Evolutionary conservation across 2,888 invertebrate genomes (phyloP).

Genomic region (Drosophila kuntzei): DNA sequence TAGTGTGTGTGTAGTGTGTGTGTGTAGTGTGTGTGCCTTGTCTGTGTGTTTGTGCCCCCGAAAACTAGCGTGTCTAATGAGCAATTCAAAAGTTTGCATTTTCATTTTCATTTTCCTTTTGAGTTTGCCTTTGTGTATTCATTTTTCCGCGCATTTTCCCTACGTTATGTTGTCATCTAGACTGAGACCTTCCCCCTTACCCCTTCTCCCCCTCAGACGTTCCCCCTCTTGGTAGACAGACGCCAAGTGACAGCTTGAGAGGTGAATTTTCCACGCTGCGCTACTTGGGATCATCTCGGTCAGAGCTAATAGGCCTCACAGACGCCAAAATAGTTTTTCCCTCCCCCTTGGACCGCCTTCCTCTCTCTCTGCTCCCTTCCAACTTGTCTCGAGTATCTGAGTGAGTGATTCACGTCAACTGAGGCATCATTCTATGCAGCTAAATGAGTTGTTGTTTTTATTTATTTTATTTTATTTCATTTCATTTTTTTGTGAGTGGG

Average conservation of each 20-base stretch:
- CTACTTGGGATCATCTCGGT: conserved; percentile 60
- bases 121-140: conserved; percentile 37
- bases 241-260: conserved; percentile 76
- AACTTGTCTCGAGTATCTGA: conserved; percentile 59
- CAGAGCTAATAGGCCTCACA: conserved; percentile 73
- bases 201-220: conserved; percentile 1
- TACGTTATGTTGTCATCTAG: conserved; percentile 35
- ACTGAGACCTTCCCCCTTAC: conserved; percentile 16
- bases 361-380: no score
- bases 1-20: conserved; percentile 1
- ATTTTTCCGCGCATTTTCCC: conserved; percentile 58
- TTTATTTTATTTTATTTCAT: conserved; percentile 13
- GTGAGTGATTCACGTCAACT: conserved; percentile 80
- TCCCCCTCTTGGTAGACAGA: conserved; percentile 21
- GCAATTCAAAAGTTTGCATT: conserved; percentile 77
- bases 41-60: conserved; percentile 14
- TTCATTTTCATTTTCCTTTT: conserved; percentile 50
- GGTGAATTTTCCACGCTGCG: conserved; percentile 51
- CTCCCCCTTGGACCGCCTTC: no score
- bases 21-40: neutral
- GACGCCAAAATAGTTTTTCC: conserved; percentile 73
- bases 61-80: conserved; percentile 73
- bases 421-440: conserved; percentile 76
- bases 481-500: conserved; percentile 52
- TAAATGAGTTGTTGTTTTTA: conserved; percentile 75